phyloP scores from a whole-genome alignment of 2,888 invertebrate genomes.

The Agapetus fuscipes region DNA sequence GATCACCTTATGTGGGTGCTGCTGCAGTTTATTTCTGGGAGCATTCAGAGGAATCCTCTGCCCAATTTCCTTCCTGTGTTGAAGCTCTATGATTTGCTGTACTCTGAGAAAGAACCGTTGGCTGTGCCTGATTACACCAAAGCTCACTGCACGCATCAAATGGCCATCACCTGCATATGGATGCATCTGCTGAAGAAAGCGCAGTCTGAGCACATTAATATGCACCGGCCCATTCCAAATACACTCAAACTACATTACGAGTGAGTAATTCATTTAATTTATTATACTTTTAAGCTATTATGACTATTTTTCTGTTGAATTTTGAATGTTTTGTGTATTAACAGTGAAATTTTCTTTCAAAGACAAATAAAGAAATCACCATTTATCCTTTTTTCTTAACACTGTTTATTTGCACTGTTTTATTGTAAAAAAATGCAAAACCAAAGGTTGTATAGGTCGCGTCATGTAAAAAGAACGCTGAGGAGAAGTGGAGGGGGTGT shows the following conservation, averaged over 20 bases:
- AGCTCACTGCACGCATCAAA: constrained; percentile 77
- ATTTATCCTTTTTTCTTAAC: too few relatives aligned
- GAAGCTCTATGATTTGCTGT: constrained; percentile 82
- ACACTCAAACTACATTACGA: constrained; percentile 77
- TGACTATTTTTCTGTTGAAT: background rate
- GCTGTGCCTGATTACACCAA: constrained; percentile 83
- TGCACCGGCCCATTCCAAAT: constrained; percentile 67
- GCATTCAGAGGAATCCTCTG: constrained; percentile 86
- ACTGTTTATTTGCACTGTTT: too few relatives aligned
- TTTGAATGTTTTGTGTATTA: too few relatives aligned
- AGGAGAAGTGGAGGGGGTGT: too few relatives aligned
- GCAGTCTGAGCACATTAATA: constrained; percentile 71
- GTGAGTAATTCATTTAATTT: constrained; percentile 36
- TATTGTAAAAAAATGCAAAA: too few relatives aligned
- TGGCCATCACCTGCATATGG: constrained; percentile 96
- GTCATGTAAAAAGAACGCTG: too few relatives aligned
- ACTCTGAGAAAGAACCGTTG: constrained; percentile 84
- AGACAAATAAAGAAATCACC: background rate
- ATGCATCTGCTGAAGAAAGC: constrained; percentile 92
- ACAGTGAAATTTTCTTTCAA: background rate
- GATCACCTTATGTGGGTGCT: constrained; percentile 99
- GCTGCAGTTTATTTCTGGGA: constrained; percentile 93
- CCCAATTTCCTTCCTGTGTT: constrained; percentile 84
- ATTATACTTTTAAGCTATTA: constrained; percentile 1
- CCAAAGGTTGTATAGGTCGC: too few relatives aligned